Percentiles rank a stretch among this genome's conserved stretches.
Evolutionary conservation across 2,888 invertebrate species (phyloP).

Genomic region (Pseudococcus jackbeardsleyi): DNA sequence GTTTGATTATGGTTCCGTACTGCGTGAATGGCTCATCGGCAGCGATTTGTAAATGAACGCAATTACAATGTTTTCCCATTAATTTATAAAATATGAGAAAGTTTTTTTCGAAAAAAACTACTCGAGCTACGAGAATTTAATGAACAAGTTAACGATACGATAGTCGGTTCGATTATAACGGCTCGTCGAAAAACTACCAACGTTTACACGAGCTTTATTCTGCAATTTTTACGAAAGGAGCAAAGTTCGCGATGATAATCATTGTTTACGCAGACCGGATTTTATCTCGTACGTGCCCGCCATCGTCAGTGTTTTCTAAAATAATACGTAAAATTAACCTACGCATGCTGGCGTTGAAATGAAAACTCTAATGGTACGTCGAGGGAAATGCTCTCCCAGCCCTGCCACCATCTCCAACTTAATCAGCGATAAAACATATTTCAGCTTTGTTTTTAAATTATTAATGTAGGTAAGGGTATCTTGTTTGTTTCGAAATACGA

Average conservation of each 20-base stretch:
- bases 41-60: constrained; percentile 51
- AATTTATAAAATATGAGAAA: background rate
- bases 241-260: constrained; percentile 13
- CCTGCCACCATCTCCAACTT: background rate
- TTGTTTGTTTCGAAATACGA: background rate
- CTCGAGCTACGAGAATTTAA: background rate
- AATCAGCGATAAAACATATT: background rate
- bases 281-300: background rate
- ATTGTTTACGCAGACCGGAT: constrained; percentile 25
- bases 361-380: background rate
- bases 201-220: background rate
- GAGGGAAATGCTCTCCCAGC: background rate
- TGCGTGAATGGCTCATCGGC: constrained; percentile 46
- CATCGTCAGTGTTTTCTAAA: constrained; percentile 38
- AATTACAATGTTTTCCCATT: constrained; percentile 52
- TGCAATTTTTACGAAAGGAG: background rate
- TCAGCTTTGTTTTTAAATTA: constrained; percentile 3
- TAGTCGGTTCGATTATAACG: background rate
- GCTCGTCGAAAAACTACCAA: background rate
- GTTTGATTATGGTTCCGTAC: constrained; percentile 48
- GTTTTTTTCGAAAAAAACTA: constrained; percentile 1
- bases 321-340: background rate
- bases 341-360: background rate
- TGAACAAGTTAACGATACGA: background rate
- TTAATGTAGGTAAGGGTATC: background rate